Evolutionary conservation across 2,888 invertebrate species (phyloP), one percentile per base, ranked within the genome.

Genomic region (Asteroscopus sphinx): DNA sequence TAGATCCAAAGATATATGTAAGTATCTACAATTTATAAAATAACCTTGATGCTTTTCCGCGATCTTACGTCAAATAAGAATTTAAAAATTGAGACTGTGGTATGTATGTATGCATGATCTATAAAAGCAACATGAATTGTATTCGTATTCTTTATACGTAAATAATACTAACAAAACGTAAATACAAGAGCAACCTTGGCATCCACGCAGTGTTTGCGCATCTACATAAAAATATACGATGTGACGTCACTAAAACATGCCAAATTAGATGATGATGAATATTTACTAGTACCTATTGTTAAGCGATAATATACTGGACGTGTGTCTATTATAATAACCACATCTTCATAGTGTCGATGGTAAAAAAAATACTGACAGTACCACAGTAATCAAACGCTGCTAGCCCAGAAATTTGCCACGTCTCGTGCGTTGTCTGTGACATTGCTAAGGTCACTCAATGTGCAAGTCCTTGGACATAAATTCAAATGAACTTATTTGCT

Each of bases 161-260:
- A 66, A 67, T 61, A 68, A 59, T 56, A 37, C 56, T 58, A 60
- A 59, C 66, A 57, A 71, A 73, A 72, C 72, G 72, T 80, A 81
- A 81, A 83, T 72, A 81, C 58, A 68, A 75, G 48, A 68, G 57
- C 75, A 80, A 81, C 86, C 86, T 87, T 87, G 87, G 83, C 82
- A 80, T 75, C 78, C 59, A 74, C 72, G 73, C 70, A 70, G 79
- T 77, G 79, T 77, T 70, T 63, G 80, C 81, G 82, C 81, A 66
- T 75, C 73, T 65, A 56, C 55, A 67, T 75, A 80, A 77, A 82
- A 78, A 83, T 80, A 85, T 62, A 69, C 48, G 15, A 11, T 33
- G 55, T 79, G 79, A 80, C 81, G 80, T 78, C 79, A 82, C 69
- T 56, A 64, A 28, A 53, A 64, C 39, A 53, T 56, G 68, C 74